Conservation (phyloP, 2,888 invertebrate genomes). For the Microctonus aethiopoides region DNA sequence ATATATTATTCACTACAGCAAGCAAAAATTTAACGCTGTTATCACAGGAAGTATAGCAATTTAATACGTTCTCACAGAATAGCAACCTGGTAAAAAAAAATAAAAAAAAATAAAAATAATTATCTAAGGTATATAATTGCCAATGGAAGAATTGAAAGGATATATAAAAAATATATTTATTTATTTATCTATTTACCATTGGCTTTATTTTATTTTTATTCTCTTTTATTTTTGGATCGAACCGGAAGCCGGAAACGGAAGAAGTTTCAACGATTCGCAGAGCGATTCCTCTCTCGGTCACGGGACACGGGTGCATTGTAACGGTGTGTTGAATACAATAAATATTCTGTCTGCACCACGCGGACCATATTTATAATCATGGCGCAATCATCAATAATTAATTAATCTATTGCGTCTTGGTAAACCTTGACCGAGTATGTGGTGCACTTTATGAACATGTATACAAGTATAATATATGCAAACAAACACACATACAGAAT, state of each 20-base stretch:
- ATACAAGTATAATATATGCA: conserved; percentile 2
- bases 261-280: conserved; percentile 26
- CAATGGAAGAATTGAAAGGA: not conserved
- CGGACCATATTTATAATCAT: conserved; percentile 6
- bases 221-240: not conserved
- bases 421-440: conserved; percentile 31
- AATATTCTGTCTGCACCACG: not conserved
- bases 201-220: not conserved
- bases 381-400: conserved; percentile 23
- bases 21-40: not conserved
- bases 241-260: conserved; percentile 33
- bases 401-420: conserved; percentile 7
- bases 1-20: not conserved
- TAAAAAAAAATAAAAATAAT: not conserved
- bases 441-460: conserved; percentile 4
- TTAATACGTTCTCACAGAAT: not conserved
- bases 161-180: not conserved
- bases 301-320: conserved; percentile 29
- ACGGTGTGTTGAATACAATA: conserved; percentile 20
- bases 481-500: not conserved
- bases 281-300: conserved; percentile 25
- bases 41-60: not conserved
- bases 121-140: not conserved
- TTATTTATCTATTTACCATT: not conserved
- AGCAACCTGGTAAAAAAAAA: not conserved